Evolutionary conservation across 2,888 invertebrate species (phyloP).

Genomic region (Lymantria monacha): DNA sequence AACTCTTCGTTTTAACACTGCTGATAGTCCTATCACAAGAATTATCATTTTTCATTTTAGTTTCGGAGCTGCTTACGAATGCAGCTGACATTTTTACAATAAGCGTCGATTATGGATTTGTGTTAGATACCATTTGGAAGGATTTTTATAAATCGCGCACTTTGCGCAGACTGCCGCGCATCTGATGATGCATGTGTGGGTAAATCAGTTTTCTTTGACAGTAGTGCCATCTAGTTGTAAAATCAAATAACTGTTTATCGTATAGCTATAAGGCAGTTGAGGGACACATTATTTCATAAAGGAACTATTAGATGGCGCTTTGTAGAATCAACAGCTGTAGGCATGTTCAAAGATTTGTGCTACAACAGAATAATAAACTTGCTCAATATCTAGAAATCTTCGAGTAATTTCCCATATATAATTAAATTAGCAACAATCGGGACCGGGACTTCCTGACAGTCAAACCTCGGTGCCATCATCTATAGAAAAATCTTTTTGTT

Average conservation of each 20-base stretch:
- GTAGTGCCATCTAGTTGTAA: constrained; percentile 12
- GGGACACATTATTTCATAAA: neutral
- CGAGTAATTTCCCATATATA: too few relatives aligned
- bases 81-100: constrained; percentile 69
- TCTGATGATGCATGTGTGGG: constrained; percentile 55
- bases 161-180: constrained; percentile 76
- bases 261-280: neutral
- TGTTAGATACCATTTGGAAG: constrained; percentile 67
- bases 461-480: too few relatives aligned
- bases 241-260: neutral
- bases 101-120: constrained; percentile 76
- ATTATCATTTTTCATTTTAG: constrained; percentile 43
- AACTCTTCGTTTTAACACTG: constrained; percentile 50
- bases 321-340: too few relatives aligned
- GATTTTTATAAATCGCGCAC: constrained; percentile 80
- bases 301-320: constrained; percentile 22
- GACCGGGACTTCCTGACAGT: too few relatives aligned
- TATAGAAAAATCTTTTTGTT: too few relatives aligned
- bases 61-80: constrained; percentile 47
- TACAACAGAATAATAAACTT: too few relatives aligned
- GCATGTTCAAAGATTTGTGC: too few relatives aligned
- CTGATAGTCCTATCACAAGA: constrained; percentile 35
- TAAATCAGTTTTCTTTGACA: constrained; percentile 40
- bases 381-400: too few relatives aligned
- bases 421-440: too few relatives aligned